phyloP scores from a whole-genome alignment of 2,888 invertebrate species.

The Elegia similella region DNA sequence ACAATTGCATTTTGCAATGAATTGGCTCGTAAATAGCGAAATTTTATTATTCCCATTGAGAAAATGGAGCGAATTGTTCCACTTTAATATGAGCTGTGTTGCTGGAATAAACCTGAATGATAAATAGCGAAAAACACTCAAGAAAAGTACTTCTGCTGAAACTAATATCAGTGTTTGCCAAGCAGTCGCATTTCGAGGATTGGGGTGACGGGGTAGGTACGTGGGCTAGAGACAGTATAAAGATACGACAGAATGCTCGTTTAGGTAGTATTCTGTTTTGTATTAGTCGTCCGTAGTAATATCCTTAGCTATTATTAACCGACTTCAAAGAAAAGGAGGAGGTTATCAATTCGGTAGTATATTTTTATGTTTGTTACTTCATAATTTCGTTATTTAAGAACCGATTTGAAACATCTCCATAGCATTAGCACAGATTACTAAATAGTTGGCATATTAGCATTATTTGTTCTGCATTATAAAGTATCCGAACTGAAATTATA shows the following conservation, averaged over 20 bases:
- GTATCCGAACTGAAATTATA: too few species aligned
- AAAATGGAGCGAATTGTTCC: neutral
- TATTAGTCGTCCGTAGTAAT: too few species aligned
- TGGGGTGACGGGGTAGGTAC: slow-evolving; percentile 64
- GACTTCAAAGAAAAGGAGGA: too few species aligned
- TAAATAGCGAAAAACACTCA: slow-evolving; percentile 70
- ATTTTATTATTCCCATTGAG: slow-evolving; percentile 12
- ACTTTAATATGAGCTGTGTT: slow-evolving; percentile 21
- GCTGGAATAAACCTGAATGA: slow-evolving; percentile 43
- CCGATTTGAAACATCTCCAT: too few species aligned
- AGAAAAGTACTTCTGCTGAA: slow-evolving; percentile 64
- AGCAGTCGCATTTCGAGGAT: slow-evolving; percentile 69
- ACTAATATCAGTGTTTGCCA: slow-evolving; percentile 77
- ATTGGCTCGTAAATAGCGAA: neutral
- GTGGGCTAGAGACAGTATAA: slow-evolving; percentile 16
- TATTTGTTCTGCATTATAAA: too few species aligned
- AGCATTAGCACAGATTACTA: too few species aligned
- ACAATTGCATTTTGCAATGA: neutral
- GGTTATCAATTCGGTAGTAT: too few species aligned
- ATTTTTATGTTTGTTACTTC: too few species aligned
- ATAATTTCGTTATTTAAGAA: too few species aligned
- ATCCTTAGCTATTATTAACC: too few species aligned
- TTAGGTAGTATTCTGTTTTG: too few species aligned
- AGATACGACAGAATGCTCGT: neutral
- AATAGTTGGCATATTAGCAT: too few species aligned